These are phyloP conservation scores for Pterobdella sp. DNA, from an alignment of 2,888 invertebrate species.

Conservation along the genomic window DNA sequence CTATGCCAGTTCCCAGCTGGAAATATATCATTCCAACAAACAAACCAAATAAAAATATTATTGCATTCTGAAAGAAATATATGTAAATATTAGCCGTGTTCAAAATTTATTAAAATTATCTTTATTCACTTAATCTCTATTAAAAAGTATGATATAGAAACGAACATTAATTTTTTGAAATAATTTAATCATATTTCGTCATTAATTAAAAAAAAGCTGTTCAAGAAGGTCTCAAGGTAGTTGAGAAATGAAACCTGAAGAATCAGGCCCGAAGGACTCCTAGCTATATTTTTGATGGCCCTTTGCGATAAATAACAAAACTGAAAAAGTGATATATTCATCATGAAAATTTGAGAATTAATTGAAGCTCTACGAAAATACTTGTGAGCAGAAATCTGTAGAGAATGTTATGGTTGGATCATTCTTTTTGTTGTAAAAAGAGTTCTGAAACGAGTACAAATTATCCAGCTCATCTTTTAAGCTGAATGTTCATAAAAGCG, in stretches of 20 bases:
- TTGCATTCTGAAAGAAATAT: conserved; percentile 43
- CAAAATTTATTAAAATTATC: too few species aligned
- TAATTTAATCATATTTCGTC: too few species aligned
- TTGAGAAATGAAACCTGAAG: conserved; percentile 33
- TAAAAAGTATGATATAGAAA: too few species aligned
- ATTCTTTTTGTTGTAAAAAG: neutral
- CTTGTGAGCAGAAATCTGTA: neutral
- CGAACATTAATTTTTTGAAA: too few species aligned
- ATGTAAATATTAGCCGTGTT: too few species aligned
- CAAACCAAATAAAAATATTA: conserved; percentile 45
- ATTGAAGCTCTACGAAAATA: neutral
- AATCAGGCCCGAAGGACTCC: conserved; percentile 45
- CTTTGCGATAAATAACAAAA: conserved; percentile 37
- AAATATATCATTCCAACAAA: conserved; percentile 50
- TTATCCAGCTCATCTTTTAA: neutral
- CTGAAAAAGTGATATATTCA: conserved; percentile 32
- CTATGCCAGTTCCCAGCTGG: conserved; percentile 41
- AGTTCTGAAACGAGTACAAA: neutral
- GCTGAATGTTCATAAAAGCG: too few species aligned
- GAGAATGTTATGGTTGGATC: neutral
- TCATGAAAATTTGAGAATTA: neutral
- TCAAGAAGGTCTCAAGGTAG: neutral
- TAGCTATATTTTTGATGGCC: conserved; percentile 44
- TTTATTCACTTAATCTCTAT: too few species aligned
- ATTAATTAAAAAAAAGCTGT: too few species aligned